Evolutionary conservation across 2,888 invertebrate species (phyloP), one percentile per base, ranked within the genome.

Genomic region (Malachius bipustulatus): DNA sequence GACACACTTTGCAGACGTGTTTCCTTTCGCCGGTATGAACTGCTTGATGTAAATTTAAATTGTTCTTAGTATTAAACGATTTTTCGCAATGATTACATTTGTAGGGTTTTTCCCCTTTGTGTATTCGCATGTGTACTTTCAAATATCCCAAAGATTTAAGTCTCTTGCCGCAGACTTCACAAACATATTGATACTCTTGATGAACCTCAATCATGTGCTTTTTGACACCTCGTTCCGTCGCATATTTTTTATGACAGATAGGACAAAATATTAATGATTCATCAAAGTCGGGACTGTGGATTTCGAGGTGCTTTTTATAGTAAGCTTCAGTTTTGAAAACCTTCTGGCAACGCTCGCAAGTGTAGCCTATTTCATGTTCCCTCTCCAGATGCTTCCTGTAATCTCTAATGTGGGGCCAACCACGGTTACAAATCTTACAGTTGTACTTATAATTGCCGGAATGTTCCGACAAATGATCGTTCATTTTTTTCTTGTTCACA

Each of bases 21-120:
- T 56, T 55, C 42, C 66, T 67, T 14, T 67, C 66, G 0, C 66
- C 68, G 9, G 66, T 69, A 39, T 71, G 71, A 32, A 65, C 67
- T 1, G 63, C 50, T 64, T 66, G 64, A 42, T 71, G 71, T n/a
- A 39, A 42, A 24, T 38, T 39, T 32, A 54, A 40, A 30, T 47
- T 36, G 19, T 37, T 43, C 36, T 44, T 50, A 14, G 43, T 52
- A 8, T 42, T 43, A 53, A 37, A 46, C 30, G 38, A 42, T 33
- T 37, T 28, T 6, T 11, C 11, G 11, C 29, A 28, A 11, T 8
- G 6, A 14, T 14, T 15, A 8, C 15, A 31, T 8, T 14, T 8
- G 10, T 6, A 8, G 6, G 31, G 52, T 30, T 50, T 54, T 36
- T 56, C 56, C 2, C 51, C 52, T 1, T 49, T 54, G 32, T 54